Base-by-base conservation (phyloP, 2,888 invertebrate species). In the Colostygia pectinataria region DNA sequence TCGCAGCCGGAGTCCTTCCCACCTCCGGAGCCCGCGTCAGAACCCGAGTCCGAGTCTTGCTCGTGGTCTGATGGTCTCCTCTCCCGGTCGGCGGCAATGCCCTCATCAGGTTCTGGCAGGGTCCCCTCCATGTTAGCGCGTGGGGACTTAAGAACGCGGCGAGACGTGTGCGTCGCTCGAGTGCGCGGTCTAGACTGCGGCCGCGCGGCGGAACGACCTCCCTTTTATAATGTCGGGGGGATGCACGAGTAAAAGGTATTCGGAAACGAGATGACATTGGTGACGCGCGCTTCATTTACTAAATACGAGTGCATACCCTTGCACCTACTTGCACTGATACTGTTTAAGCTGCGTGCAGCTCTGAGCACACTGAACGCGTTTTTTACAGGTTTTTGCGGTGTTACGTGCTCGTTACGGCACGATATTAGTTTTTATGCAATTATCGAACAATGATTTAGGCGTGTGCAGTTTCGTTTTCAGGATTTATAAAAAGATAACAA, bases 1-100 rank as follows among this genome's bases (percentile, higher is more conserved):
- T 94, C 94, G 71, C 93, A 93, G 53, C 93, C 93, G 44, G 94
- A 94, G 73, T 94, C 94, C 74, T 93, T 93, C 53, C 92, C 92
- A 37, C 92, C 92, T 37, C 92, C 92, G 37, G 92, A 92, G 46
- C 92, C 92, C 28, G 92, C 85, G 43, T 93, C 93, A 12, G 93
- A 93, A 27, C 91, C 93, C 62, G 92, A 91, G 77, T 94, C 94
- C 32, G 94, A 94, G 74, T 94, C 94, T 25, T 92, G 92, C 64
- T 94, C 93, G 68, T 93, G 93, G 74, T 81, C 80, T 63, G 89
- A 86, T 59, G 81, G 83, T 63, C 88, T 83, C 55, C 87, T 81
- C 74, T 87, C 87, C 56, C 86, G 84, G 76, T 88, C 89, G 68
- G 81, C 66, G 72, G 86, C 74, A 74, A 89, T 87, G 65, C 90